Percentiles rank a stretch among this genome's conserved stretches.
Conservation (phyloP, 1,140 invertebrate species). For the Drusus annulatus region DNA sequence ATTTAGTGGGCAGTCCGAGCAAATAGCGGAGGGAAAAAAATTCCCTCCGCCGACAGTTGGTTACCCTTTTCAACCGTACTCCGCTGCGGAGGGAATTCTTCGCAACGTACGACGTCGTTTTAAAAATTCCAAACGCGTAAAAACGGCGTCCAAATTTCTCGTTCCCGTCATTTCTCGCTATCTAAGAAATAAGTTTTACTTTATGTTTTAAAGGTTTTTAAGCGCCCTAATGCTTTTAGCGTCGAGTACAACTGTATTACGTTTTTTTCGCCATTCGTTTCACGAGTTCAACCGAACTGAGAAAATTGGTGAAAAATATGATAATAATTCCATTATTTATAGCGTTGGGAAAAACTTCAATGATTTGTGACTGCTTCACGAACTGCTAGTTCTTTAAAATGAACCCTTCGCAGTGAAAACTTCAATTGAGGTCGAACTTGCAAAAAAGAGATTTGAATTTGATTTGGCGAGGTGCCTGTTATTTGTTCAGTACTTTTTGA, state of each 20-base stretch:
- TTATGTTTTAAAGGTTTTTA: constrained; percentile 6
- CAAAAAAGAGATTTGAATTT: too few relatives aligned
- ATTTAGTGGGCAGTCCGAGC: too few relatives aligned
- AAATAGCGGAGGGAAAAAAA: too few relatives aligned
- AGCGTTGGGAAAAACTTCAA: too few relatives aligned
- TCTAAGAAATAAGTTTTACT: constrained; percentile 8
- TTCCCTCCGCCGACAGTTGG: constrained; percentile 5
- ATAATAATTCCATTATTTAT: too few relatives aligned
- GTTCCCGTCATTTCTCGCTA: background rate
- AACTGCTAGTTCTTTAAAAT: too few relatives aligned
- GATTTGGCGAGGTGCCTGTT: too few relatives aligned
- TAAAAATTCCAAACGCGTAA: constrained; percentile 26
- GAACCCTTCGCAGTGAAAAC: too few relatives aligned
- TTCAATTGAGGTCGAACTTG: too few relatives aligned
- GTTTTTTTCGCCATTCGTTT: background rate
- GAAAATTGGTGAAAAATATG: too few relatives aligned
- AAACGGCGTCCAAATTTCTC: constrained; percentile 19
- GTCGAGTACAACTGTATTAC: background rate
- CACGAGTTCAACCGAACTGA: background rate
- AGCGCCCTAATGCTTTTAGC: constrained; percentile 13
- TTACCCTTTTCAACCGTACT: constrained; percentile 31
- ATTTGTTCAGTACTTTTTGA: too few relatives aligned
- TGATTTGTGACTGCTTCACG: too few relatives aligned
- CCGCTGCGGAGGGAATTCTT: background rate
- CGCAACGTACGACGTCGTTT: constrained; percentile 1